These are phyloP conservation scores for Tetragonula clypearis DNA, from an alignment of 1,140 invertebrate genomes.

Conservation along the genomic window DNA sequence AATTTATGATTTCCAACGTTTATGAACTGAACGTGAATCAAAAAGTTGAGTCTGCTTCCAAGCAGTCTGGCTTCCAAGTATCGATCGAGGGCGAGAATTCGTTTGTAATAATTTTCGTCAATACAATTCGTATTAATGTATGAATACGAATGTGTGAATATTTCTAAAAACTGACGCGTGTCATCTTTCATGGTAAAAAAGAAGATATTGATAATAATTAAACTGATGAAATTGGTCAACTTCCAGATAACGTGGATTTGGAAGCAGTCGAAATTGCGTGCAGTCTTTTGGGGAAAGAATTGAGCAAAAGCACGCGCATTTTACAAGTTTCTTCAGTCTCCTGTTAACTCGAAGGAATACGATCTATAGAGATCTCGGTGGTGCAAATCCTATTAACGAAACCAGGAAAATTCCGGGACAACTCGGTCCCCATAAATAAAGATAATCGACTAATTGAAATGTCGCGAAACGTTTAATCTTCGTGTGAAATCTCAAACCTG, in stretches of 20 bases:
- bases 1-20: neutral
- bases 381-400: neutral
- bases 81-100: too few species aligned
- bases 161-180: neutral
- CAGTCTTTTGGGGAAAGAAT: neutral
- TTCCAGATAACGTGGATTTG: neutral
- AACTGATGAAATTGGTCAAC: neutral
- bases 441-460: conserved; percentile 27
- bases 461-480: neutral
- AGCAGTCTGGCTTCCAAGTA: neutral
- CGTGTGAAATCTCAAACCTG: neutral
- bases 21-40: neutral
- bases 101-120: neutral
- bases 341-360: neutral
- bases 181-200: neutral
- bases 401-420: neutral
- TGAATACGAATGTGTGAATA: too few species aligned
- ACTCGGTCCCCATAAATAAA: neutral
- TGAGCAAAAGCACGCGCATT: neutral
- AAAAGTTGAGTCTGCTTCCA: neutral
- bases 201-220: neutral
- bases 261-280: too few species aligned
- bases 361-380: neutral
- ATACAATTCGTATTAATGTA: too few species aligned
- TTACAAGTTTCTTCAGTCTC: neutral